Evolutionary conservation across 2,797 vertebrate genomes (phyloP).

Genomic region (Hydrolagus colliei): DNA sequence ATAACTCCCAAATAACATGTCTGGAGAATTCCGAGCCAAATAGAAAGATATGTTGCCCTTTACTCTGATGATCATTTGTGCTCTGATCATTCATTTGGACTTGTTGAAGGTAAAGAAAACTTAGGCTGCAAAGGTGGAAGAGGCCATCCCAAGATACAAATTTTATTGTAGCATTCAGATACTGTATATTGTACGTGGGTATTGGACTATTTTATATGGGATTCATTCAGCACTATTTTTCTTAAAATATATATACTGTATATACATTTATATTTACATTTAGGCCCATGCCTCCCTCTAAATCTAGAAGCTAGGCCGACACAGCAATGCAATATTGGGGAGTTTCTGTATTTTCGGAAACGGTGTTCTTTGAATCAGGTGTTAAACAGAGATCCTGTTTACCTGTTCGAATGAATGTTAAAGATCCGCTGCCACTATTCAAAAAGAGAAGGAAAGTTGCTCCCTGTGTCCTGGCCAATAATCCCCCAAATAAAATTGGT

Average conservation of each 20-base stretch:
- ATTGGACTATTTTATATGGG: background rate
- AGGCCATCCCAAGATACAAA: background rate
- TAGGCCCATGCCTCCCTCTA: too few relatives aligned
- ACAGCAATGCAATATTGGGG: too few relatives aligned
- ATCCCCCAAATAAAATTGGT: too few relatives aligned
- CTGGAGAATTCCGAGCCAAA: background rate
- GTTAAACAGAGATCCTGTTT: too few relatives aligned
- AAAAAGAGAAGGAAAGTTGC: too few relatives aligned
- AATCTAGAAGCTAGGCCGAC: too few relatives aligned
- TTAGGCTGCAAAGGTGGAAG: background rate
- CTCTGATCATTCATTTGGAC: slow-evolving; percentile 11
- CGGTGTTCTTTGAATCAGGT: too few relatives aligned
- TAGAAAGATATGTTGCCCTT: background rate
- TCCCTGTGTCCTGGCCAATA: too few relatives aligned
- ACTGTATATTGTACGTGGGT: background rate
- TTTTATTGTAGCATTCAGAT: background rate
- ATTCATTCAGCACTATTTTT: slow-evolving; percentile 1
- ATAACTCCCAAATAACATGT: background rate
- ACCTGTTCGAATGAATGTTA: too few relatives aligned
- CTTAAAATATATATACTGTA: background rate
- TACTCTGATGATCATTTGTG: background rate
- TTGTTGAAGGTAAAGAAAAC: background rate
- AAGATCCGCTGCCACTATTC: too few relatives aligned
- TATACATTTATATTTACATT: too few relatives aligned
- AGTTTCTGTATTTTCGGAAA: too few relatives aligned